Conservation (phyloP, 2,888 invertebrate species). For the Morinoia aosen region DNA sequence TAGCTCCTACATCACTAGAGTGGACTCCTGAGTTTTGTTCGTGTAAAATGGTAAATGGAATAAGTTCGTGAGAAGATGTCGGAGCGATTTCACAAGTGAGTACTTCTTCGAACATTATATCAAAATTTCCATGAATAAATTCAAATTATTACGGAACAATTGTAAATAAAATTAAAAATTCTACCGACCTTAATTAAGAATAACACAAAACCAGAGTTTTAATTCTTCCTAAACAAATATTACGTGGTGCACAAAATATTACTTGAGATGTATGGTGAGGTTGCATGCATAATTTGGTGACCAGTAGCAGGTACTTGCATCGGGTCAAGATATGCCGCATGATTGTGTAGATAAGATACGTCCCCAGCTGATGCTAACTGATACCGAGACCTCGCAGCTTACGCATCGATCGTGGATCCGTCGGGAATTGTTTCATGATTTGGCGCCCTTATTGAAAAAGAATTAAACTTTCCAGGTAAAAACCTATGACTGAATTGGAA, state of each 20-base stretch:
- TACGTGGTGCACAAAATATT: background rate
- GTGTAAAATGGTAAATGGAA: background rate
- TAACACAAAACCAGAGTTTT: background rate
- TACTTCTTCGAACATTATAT: background rate
- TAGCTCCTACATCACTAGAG: background rate
- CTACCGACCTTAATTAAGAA: background rate
- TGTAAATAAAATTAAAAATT: background rate
- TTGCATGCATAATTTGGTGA: background rate
- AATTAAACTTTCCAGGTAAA: no score
- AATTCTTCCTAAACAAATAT: background rate
- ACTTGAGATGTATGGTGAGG: background rate
- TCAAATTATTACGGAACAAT: background rate
- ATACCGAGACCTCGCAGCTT: background rate
- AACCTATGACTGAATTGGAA: no score
- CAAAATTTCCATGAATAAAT: background rate
- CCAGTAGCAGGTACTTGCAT: background rate
- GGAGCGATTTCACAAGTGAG: constrained; percentile 18
- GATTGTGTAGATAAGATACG: background rate
- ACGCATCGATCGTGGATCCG: background rate
- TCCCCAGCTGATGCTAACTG: background rate
- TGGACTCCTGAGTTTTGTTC: background rate
- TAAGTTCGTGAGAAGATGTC: background rate
- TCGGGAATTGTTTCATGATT: background rate
- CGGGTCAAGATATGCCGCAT: background rate
- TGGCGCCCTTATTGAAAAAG: no score